Evolutionary conservation across 2,888 invertebrate species (phyloP).

Genomic region (Proisotoma minuta): DNA sequence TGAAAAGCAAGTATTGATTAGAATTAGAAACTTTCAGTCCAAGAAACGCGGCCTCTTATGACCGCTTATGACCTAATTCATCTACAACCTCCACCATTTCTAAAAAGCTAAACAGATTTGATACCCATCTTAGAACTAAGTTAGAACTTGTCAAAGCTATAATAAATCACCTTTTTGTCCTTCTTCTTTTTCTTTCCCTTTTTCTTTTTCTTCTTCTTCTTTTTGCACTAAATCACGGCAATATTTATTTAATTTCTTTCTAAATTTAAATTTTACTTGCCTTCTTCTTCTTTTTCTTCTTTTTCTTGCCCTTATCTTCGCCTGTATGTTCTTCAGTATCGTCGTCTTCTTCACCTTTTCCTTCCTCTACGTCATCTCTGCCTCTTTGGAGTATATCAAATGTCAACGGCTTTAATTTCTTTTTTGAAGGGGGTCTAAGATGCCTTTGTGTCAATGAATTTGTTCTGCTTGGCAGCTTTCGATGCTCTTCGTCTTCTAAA

Average conservation of each 20-base stretch:
- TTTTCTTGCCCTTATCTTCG: slow-evolving; percentile 18
- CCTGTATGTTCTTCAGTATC: slow-evolving; percentile 16
- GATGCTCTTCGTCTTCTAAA: too few relatives aligned
- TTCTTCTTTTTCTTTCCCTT: slow-evolving; percentile 18
- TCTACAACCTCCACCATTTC: too few relatives aligned
- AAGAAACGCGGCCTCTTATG: too few relatives aligned
- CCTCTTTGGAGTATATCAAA: neutral
- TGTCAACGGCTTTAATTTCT: neutral
- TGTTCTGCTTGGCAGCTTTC: too few relatives aligned
- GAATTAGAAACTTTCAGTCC: too few relatives aligned
- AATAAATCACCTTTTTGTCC: neutral
- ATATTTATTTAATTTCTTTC: slow-evolving; percentile 20
- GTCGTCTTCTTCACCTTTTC: neutral
- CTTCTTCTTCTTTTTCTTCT: slow-evolving; percentile 24
- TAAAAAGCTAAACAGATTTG: too few relatives aligned
- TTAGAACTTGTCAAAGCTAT: too few relatives aligned
- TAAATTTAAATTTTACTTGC: too few relatives aligned
- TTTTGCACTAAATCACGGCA: too few relatives aligned
- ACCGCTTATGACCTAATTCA: too few relatives aligned
- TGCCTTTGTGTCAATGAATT: neutral
- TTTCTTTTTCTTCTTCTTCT: slow-evolving; percentile 19
- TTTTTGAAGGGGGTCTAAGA: neutral
- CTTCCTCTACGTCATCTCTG: neutral
- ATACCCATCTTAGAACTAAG: too few relatives aligned
- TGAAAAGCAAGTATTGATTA: too few relatives aligned